phyloP scores from a whole-genome alignment of 2,797 vertebrate genomes.

The Pelobates cultripes region DNA sequence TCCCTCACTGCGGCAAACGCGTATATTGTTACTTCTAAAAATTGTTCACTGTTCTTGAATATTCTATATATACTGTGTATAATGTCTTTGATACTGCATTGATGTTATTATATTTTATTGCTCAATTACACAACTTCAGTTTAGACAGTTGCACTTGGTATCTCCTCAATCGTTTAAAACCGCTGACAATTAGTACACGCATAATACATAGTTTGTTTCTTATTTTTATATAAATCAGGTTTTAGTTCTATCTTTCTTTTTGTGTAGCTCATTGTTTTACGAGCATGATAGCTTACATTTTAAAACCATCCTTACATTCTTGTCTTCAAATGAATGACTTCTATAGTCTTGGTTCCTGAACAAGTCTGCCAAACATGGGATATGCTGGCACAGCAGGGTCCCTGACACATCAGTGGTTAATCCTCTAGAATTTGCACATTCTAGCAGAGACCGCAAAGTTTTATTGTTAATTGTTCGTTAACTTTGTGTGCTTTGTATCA shows the following conservation, averaged over 20 bases:
- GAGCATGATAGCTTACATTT: slow-evolving; percentile 26
- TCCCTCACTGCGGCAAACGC: too few species aligned
- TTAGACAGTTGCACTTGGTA: slow-evolving; percentile 15
- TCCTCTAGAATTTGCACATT: slow-evolving; percentile 47
- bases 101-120: neutral
- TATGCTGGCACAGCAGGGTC: neutral
- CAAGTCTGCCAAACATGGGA: slow-evolving; percentile 28
- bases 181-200: slow-evolving; percentile 19
- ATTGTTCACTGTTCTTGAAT: too few species aligned
- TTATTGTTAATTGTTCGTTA: slow-evolving; percentile 50
- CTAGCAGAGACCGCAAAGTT: slow-evolving; percentile 25
- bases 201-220: slow-evolving; percentile 35
- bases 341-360: slow-evolving; percentile 34
- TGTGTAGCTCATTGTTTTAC: slow-evolving; percentile 47
- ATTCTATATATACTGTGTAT: neutral
- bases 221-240: slow-evolving; percentile 23
- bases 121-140: too few species aligned
- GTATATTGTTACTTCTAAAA: too few species aligned
- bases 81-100: neutral
- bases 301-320: slow-evolving; percentile 17
- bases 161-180: slow-evolving; percentile 1
- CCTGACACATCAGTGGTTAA: slow-evolving; percentile 39
- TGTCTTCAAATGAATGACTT: slow-evolving; percentile 36
- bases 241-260: slow-evolving; percentile 44
- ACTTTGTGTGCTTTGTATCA: slow-evolving; percentile 20